Evolutionary conservation across 2,888 invertebrate species (phyloP).

Genomic region (Bibio marci): DNA sequence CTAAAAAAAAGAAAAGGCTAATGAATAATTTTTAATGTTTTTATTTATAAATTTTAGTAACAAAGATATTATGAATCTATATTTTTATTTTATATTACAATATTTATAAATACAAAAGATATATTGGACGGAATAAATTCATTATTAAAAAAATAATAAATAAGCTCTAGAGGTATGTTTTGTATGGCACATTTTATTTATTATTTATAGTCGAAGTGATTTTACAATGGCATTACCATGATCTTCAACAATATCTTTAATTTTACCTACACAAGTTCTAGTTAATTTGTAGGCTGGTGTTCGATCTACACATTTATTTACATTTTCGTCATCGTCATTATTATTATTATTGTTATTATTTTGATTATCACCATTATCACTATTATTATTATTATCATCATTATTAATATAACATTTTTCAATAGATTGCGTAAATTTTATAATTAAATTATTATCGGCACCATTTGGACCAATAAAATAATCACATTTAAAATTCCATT

Average conservation of each 20-base stretch:
- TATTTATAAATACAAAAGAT: too few relatives aligned
- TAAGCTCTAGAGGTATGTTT: too few relatives aligned
- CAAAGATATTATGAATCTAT: too few relatives aligned
- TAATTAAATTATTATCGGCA: constrained; percentile 49
- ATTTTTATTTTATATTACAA: too few relatives aligned
- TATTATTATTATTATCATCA: constrained; percentile 10
- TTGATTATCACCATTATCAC: constrained; percentile 19
- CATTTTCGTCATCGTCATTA: too few relatives aligned
- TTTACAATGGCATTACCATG: constrained; percentile 22
- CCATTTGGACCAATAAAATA: constrained; percentile 61
- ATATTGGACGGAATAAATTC: too few relatives aligned
- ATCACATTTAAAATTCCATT: constrained; percentile 43
- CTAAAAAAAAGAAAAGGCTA: too few relatives aligned
- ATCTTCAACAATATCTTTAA: constrained; percentile 16
- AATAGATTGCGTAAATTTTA: constrained; percentile 44
- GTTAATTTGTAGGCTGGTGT: constrained; percentile 32
- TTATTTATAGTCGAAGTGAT: too few relatives aligned
- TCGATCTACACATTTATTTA: constrained; percentile 34
- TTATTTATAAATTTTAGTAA: too few relatives aligned
- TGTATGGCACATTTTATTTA: too few relatives aligned
- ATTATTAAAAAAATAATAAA: too few relatives aligned
- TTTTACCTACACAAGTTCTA: constrained; percentile 40
- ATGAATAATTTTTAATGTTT: too few relatives aligned
- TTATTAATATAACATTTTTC: constrained; percentile 33
- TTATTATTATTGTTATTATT: constrained; percentile 14